Evolutionary conservation across 1,140 invertebrate genomes (phyloP).

Genomic region (Melitaea cinxia): DNA sequence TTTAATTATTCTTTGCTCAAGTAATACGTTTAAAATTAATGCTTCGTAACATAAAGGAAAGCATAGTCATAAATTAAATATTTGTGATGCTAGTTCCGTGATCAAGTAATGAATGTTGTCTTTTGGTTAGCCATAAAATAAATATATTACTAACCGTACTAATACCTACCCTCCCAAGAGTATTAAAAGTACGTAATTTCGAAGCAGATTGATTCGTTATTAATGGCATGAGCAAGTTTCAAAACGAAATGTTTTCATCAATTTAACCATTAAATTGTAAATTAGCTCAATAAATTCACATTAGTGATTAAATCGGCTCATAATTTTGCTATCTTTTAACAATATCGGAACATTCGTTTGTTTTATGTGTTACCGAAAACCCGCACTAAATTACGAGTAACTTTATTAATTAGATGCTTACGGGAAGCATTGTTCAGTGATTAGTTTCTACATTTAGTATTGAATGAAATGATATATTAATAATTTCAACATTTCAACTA

Average conservation of each 20-base stretch:
- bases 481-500: background rate
- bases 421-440: background rate
- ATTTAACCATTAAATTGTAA: constrained; percentile 61
- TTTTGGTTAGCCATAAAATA: constrained; percentile 56
- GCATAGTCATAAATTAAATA: too few species aligned
- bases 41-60: too few species aligned
- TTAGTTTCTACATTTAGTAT: background rate
- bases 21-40: too few species aligned
- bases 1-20: too few species aligned
- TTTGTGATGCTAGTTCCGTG: background rate
- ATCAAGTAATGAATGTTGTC: background rate
- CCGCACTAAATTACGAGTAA: constrained; percentile 16
- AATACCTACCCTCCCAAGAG: constrained; percentile 46
- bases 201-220: constrained; percentile 64
- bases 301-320: constrained; percentile 58
- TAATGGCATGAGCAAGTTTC: constrained; percentile 66
- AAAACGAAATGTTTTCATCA: constrained; percentile 58
- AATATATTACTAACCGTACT: constrained; percentile 54
- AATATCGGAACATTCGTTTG: constrained; percentile 43
- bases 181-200: constrained; percentile 47
- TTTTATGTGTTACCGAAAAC: constrained; percentile 50
- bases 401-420: constrained; percentile 15
- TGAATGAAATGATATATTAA: background rate
- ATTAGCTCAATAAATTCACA: constrained; percentile 66
- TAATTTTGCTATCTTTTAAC: constrained; percentile 56